These are phyloP conservation scores for Plebejus melissa DNA, from an alignment of 2,888 invertebrate genomes.

Conservation along the genomic window DNA sequence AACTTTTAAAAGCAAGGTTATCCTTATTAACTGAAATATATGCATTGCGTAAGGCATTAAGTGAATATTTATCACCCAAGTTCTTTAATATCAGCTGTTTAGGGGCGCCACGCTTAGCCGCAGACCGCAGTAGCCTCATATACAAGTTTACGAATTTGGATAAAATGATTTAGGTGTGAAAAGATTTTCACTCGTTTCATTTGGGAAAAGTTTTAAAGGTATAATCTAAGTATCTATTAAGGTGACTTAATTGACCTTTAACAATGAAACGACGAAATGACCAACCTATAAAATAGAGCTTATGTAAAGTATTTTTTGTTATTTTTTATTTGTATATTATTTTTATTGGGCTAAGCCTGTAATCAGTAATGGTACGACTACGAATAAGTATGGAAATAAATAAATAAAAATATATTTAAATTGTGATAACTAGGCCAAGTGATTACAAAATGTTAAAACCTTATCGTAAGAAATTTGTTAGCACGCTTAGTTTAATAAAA, in stretches of 20 bases:
- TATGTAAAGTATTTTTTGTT: too few relatives aligned
- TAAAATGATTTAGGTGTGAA: conserved; percentile 14
- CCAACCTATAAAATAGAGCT: too few relatives aligned
- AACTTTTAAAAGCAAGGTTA: conserved; percentile 9
- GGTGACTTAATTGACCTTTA: too few relatives aligned
- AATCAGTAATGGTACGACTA: too few relatives aligned
- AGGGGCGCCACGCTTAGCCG: conserved; percentile 40
- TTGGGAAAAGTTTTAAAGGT: neutral
- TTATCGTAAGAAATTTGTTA: too few relatives aligned
- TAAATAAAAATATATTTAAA: too few relatives aligned
- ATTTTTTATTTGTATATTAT: too few relatives aligned
- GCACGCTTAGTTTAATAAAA: too few relatives aligned
- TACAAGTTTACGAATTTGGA: conserved; percentile 20
- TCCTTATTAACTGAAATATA: conserved; percentile 18
- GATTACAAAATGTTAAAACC: neutral
- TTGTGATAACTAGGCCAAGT: too few relatives aligned
- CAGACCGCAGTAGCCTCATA: conserved; percentile 37
- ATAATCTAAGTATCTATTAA: neutral
- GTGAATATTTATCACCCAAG: conserved; percentile 78
- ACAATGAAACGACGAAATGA: too few relatives aligned
- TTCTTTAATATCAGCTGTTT: conserved; percentile 74
- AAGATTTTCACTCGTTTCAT: neutral
- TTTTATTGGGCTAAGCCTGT: too few relatives aligned
- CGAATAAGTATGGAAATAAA: too few relatives aligned
- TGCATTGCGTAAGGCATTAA: conserved; percentile 10